These are phyloP conservation scores for Plutella xylostella DNA, from an alignment of 2,888 invertebrate species.

Conservation along the genomic window DNA sequence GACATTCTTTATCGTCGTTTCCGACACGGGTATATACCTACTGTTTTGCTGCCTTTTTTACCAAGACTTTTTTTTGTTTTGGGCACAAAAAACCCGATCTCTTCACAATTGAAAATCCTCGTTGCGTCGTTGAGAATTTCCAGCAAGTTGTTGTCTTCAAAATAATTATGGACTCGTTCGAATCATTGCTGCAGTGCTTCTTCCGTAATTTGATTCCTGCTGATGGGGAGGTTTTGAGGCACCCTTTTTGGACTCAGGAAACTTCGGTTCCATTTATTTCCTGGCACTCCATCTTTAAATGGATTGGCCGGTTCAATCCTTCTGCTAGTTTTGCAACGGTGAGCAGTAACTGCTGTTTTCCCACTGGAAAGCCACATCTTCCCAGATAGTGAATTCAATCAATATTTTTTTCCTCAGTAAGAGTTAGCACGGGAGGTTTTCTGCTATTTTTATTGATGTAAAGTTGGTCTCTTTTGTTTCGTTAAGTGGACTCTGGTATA, in stretches of 20 bases:
- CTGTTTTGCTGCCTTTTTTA: neutral
- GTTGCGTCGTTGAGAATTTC: too few relatives aligned
- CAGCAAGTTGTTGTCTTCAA: too few relatives aligned
- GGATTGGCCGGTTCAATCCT: conserved; percentile 19
- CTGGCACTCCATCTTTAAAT: conserved; percentile 22
- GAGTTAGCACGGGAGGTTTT: too few relatives aligned
- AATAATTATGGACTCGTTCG: too few relatives aligned
- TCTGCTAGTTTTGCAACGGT: conserved; percentile 16
- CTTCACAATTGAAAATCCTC: too few relatives aligned
- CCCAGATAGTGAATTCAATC: too few relatives aligned
- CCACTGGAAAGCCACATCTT: too few relatives aligned
- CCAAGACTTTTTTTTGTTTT: too few relatives aligned
- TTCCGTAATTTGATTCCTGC: conserved; percentile 17
- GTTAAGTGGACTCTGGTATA: neutral
- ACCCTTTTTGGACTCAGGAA: conserved; percentile 18
- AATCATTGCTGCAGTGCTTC: conserved; percentile 1
- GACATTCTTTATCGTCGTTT: neutral
- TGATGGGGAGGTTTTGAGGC: conserved; percentile 17
- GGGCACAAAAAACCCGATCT: too few relatives aligned
- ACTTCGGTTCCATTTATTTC: conserved; percentile 18
- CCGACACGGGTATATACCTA: neutral
- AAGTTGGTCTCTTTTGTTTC: too few relatives aligned
- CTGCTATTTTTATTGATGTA: too few relatives aligned
- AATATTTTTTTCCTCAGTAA: too few relatives aligned
- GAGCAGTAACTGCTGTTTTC: conserved; percentile 17